Base-by-base conservation (phyloP, 2,797 vertebrate species). In the Lycodopsis pacificus region DNA sequence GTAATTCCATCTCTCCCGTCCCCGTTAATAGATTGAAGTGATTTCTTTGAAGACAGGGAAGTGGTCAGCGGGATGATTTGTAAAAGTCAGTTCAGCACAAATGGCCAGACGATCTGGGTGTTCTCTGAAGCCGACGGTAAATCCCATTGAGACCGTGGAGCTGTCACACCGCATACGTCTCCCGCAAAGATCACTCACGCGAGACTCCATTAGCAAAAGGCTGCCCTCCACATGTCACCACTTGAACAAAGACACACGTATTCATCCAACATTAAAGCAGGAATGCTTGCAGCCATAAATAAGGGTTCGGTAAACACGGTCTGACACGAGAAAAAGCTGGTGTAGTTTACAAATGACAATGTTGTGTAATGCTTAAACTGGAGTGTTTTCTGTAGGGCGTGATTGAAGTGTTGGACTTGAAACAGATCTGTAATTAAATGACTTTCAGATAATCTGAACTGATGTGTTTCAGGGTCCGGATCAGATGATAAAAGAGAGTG, bases 171-270 rank as follows among this genome's bases (percentile, higher is more conserved):
- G 22, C 8, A 38, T 61, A 7, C 58, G 67, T 74, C 72, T 79
- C 91, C 91, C 79, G 81, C 88, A 54, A 87, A 86, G 88, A 94
- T 94, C 91, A 93, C 89, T 92, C 90, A 83, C 34, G 27, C 56
- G 25, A 40, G 54, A 86, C 61, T 91, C 85, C 89, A 86, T 91
- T 89, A 90, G 90, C 85, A 75, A 84, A 89, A 88, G 82, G 89
- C 85, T 80, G 70, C 67, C 71, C 79, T 83, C 86, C 88, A 81
- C 79, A 84, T 91, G 88, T 79, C 75, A 53, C 69, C 1, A 57
- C 59, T 73, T 71, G 77, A 90, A 90, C 86, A 92, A 90, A 91
- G 89, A 80, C 42, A 32, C 73, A 36, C 49, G 72, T 63, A 78
- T 80, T 80, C 86, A 65, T 81, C 67, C 22, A 40, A 80, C 84